A percentile compares a stretch with the other conserved stretches of the same genome.
These are phyloP conservation scores for Prionailurus bengalensis DNA, from an alignment of 2,113 vertebrate genomes.

Conservation along the genomic window DNA sequence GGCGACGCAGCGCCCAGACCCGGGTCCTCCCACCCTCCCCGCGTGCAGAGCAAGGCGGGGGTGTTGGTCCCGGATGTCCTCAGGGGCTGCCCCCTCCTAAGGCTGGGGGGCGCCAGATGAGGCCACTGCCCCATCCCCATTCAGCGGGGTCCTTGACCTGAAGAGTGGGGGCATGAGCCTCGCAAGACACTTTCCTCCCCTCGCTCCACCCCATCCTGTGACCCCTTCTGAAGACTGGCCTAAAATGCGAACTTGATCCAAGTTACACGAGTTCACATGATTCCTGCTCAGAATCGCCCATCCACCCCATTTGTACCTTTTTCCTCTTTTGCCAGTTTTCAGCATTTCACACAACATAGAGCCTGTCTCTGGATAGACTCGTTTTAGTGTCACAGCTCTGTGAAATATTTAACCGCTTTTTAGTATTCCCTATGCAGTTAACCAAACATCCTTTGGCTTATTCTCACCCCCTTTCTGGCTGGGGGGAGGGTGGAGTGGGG, in stretches of 20 bases:
- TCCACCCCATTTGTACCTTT: background rate
- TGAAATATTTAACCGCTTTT: background rate
- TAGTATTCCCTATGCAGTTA: background rate
- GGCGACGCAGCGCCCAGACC: too few species aligned
- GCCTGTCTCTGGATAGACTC: background rate
- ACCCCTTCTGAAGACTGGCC: background rate
- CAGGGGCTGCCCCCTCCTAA: background rate
- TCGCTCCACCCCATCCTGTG: background rate
- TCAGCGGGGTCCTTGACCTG: background rate
- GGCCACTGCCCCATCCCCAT: background rate
- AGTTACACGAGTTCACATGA: background rate
- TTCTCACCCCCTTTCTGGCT: background rate
- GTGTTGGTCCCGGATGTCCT: background rate
- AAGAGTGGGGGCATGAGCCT: background rate
- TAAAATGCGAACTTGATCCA: background rate
- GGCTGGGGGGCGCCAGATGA: background rate
- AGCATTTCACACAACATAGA: slow-evolving; percentile 2
- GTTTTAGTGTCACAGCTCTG: background rate
- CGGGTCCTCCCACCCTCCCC: background rate
- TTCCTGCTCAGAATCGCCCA: background rate
- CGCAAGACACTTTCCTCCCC: background rate
- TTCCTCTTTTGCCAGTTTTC: background rate
- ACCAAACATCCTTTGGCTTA: background rate
- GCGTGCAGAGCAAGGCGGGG: background rate
- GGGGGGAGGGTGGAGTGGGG: background rate